Base-by-base conservation (phyloP, 2,113 vertebrate species). In the Dicerorhinus sumatrensis region DNA sequence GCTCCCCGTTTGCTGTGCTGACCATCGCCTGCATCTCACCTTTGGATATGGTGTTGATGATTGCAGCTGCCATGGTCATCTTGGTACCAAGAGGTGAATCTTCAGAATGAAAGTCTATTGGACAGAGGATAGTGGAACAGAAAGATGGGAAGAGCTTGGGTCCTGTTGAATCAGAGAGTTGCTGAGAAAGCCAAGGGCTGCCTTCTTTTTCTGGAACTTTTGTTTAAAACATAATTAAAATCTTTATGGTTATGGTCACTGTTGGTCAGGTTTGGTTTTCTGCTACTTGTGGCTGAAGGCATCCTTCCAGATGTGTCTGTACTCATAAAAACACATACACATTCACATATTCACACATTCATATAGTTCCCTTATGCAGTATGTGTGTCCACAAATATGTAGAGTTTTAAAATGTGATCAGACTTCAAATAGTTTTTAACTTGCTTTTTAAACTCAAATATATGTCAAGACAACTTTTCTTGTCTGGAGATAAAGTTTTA, bases 341-440 rank as follows among this genome's bases (percentile, higher is more conserved):
- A 27, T 29, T 21, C 16, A 65, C 23, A 2, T 23, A 20, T 18
- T 48, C 46, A 65, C 33, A 72, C 21, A 72, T 6, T 7, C 5
- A 13, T 31, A 27, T 3, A 0, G 10, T 46, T 73, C 25, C 42
- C 18, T 13, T 29, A 8, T 7, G 17, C 4, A 27, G 13, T 0
- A 6, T 16, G 0, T 21, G 20, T 21, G 6, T 56, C 20, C 73
- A 39, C 17, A 72, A 2, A 20, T 29, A 39, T 13, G 7, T 14
- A 70, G 48, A 6, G 11, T 29, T 63, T 94, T 73, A 8, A n/a
- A 54, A 42, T 54, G 25, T n/a, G 46, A 20, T 51, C 63, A 70
- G 27, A 54, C 18, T 14, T 16, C 23, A 65, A 3, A 17, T 36
- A 9, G 8, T 46, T 86, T 96, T 70, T 46, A 70, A 33, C 48